Evolutionary conservation across 2,797 vertebrate genomes (phyloP).

Genomic region (Gambelia wislizenii): DNA sequence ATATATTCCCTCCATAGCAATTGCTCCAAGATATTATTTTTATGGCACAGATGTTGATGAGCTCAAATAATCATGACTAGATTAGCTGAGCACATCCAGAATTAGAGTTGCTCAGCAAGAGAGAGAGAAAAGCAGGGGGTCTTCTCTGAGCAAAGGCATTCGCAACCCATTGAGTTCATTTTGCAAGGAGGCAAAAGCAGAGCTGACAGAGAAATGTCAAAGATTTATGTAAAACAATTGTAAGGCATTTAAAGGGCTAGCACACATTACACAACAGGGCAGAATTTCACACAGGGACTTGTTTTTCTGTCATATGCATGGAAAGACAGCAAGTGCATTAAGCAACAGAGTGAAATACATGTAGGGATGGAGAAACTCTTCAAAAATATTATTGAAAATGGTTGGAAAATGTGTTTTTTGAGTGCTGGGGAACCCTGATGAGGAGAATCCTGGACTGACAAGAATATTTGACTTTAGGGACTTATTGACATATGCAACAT

Average conservation of each 20-base stretch:
- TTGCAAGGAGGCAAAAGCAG: neutral
- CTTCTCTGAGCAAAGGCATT: constrained; percentile 46
- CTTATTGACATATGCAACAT: too few relatives aligned
- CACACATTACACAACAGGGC: neutral
- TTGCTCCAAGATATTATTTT: constrained; percentile 49
- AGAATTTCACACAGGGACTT: neutral
- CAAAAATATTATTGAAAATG: too few relatives aligned
- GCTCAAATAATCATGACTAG: constrained; percentile 59
- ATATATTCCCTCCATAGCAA: constrained; percentile 38
- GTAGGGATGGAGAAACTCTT: neutral
- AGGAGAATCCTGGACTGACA: too few relatives aligned
- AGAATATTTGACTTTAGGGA: too few relatives aligned
- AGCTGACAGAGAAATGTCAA: constrained; percentile 30
- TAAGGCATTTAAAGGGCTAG: neutral
- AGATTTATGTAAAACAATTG: constrained; percentile 18
- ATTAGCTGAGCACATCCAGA: constrained; percentile 58
- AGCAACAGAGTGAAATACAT: neutral
- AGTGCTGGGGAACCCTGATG: too few relatives aligned
- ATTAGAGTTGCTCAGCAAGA: constrained; percentile 53
- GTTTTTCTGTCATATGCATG: neutral
- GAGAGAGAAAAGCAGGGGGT: constrained; percentile 28
- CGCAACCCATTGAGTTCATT: constrained; percentile 7
- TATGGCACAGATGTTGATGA: constrained; percentile 62
- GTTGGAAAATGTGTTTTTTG: too few relatives aligned
- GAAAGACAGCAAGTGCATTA: neutral